Evolutionary conservation across 2,113 vertebrate species (phyloP).

Genomic region (Trochalopteron elliotii): DNA sequence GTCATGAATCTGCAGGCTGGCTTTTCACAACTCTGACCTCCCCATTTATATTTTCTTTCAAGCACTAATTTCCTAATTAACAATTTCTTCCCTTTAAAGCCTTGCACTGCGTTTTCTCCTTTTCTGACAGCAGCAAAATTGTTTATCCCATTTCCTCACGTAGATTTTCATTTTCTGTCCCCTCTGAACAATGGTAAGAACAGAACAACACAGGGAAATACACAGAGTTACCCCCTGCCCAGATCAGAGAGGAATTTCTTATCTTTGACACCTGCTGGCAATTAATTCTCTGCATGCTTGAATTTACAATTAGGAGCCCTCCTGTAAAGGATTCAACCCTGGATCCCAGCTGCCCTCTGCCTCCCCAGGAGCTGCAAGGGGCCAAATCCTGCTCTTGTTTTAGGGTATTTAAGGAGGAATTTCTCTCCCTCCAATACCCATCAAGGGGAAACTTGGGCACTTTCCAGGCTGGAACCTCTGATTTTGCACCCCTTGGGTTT

Average conservation of each 20-base stretch:
- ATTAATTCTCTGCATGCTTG: conserved; percentile 17
- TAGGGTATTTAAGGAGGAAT: background rate
- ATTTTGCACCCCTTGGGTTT: background rate
- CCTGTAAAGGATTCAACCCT: background rate
- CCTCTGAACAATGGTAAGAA: background rate
- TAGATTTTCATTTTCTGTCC: background rate
- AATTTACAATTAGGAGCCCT: background rate
- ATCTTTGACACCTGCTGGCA: conserved; percentile 43
- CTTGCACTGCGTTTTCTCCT: background rate
- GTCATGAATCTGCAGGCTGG: background rate
- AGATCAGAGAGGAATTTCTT: conserved; percentile 15
- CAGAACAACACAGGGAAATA: background rate
- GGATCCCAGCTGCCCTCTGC: background rate
- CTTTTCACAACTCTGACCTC: background rate
- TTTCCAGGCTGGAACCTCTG: background rate
- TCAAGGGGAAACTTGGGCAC: no score
- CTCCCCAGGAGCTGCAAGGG: background rate
- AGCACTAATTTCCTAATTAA: conserved; percentile 34
- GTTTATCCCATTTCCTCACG: background rate
- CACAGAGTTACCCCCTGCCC: conserved; percentile 22
- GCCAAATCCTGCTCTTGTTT: background rate
- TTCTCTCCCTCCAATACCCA: rapidly evolving
- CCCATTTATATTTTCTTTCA: background rate
- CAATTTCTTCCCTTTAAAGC: background rate
- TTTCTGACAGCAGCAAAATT: background rate